Evolutionary conservation across 1,140 invertebrate species (phyloP).

Genomic region (Zelostemma sp.): DNA sequence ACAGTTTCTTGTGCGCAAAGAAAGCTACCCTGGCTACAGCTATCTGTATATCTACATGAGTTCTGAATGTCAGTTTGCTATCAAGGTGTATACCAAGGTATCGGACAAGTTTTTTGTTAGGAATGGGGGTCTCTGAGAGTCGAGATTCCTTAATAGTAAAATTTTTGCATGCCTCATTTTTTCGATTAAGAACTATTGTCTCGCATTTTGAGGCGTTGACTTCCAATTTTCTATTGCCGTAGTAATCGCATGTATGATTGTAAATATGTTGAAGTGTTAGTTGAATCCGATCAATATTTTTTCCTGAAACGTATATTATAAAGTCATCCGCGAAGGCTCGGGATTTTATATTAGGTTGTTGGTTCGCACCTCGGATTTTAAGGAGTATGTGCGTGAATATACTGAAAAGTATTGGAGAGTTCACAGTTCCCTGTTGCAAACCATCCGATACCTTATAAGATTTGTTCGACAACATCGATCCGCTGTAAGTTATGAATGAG

Average conservation of each 20-base stretch:
- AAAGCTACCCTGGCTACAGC: conserved; percentile 20
- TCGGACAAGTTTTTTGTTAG: conserved; percentile 10
- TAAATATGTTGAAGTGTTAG: conserved; percentile 2
- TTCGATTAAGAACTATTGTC: conserved; percentile 23
- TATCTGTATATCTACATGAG: conserved; percentile 4
- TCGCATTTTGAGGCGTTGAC: conserved; percentile 27
- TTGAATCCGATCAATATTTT: conserved; percentile 11
- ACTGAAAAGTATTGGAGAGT: conserved; percentile 17
- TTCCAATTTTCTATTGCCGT: conserved; percentile 19
- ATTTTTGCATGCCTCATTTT: conserved; percentile 14
- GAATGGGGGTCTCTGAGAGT: background rate
- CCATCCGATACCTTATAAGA: conserved; percentile 1
- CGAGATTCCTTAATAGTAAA: conserved; percentile 8
- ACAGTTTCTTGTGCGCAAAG: background rate
- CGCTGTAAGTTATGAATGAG: conserved; percentile 1
- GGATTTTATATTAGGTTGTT: background rate
- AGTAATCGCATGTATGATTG: conserved; percentile 20
- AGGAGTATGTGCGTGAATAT: conserved; percentile 18
- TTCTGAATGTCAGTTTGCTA: too few relatives aligned
- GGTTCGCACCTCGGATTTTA: conserved; percentile 9
- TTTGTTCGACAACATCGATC: background rate
- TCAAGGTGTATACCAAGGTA: conserved; percentile 10
- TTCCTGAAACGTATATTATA: conserved; percentile 1
- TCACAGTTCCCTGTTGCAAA: too few relatives aligned
- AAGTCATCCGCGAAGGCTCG: conserved; percentile 16